These are phyloP conservation scores for Cotesia chilonis DNA, from an alignment of 1,140 invertebrate genomes.

Conservation along the genomic window DNA sequence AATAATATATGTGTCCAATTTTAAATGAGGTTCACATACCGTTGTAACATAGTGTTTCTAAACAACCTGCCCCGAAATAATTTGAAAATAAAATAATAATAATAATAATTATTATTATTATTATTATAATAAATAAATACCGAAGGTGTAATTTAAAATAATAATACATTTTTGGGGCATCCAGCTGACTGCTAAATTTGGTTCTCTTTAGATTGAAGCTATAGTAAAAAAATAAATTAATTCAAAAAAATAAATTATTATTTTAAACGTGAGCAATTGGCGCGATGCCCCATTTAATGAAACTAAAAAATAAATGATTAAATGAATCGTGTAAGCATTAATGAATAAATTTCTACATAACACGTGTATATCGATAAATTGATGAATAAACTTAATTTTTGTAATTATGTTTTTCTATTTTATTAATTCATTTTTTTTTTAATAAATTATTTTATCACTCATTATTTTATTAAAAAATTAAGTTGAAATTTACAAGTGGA, in stretches of 20 bases:
- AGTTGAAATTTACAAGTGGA: no score
- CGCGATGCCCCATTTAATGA: constrained; percentile 44
- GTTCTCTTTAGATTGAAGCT: constrained; percentile 39
- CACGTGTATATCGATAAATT: constrained; percentile 61
- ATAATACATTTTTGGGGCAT: constrained; percentile 44
- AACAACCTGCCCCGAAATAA: constrained; percentile 20
- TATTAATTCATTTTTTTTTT: constrained; percentile 13
- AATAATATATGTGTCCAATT: constrained; percentile 26
- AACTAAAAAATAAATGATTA: not conserved
- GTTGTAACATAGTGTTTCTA: constrained; percentile 22
- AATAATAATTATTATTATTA: not conserved
- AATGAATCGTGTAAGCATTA: constrained; percentile 17
- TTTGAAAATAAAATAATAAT: not conserved
- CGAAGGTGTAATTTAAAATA: constrained; percentile 1
- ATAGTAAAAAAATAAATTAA: constrained; percentile 24
- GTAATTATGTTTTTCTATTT: constrained; percentile 43
- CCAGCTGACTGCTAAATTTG: constrained; percentile 44
- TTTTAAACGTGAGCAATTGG: constrained; percentile 43
- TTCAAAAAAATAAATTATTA: constrained; percentile 34
- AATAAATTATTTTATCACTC: constrained; percentile 34
- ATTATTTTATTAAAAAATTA: no score
- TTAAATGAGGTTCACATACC: constrained; percentile 6
- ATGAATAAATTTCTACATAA: constrained; percentile 60
- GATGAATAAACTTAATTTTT: constrained; percentile 65
- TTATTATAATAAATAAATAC: constrained; percentile 21